Percentiles rank a stretch among this genome's conserved stretches.
phyloP scores from a whole-genome alignment of 2,797 vertebrate genomes.

The Percopsis omiscomaycus region DNA sequence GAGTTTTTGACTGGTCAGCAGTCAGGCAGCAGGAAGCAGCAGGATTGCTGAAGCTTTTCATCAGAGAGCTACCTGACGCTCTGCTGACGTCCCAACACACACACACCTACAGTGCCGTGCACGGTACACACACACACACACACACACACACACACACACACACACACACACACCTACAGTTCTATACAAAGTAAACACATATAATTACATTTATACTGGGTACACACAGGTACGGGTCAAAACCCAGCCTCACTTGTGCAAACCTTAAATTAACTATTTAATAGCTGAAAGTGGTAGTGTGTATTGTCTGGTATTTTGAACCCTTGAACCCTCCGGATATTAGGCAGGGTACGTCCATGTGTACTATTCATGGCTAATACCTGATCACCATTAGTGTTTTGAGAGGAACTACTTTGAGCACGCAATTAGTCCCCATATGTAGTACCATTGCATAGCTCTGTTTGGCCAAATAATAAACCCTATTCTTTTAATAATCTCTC shows the following conservation, averaged over 20 bases:
- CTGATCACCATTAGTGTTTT: too few species aligned
- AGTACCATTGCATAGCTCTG: not conserved
- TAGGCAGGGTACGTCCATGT: too few species aligned
- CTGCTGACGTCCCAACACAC: slow-evolving; percentile 90
- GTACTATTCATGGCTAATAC: too few species aligned
- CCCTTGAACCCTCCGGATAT: too few species aligned
- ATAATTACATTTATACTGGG: not conserved
- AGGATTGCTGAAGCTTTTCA: slow-evolving; percentile 92
- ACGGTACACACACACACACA: slow-evolving; percentile 73
- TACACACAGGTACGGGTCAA: not conserved
- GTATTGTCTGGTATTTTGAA: too few species aligned
- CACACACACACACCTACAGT: slow-evolving; percentile 11
- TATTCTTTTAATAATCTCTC: slow-evolving; percentile 2
- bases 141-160: not conserved
- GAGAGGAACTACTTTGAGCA: too few species aligned
- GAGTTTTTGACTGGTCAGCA: slow-evolving; percentile 89
- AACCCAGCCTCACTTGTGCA: not conserved
- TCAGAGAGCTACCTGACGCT: slow-evolving; percentile 90
- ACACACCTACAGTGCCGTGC: slow-evolving; percentile 84
- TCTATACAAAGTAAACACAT: not conserved
- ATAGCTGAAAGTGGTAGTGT: too few species aligned
- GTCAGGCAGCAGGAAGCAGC: slow-evolving; percentile 91
- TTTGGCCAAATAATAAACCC: not conserved
- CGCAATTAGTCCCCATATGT: not conserved
- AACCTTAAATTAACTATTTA: too few species aligned